These are phyloP conservation scores for Pseudomyrmex sp. DNA, from an alignment of 1,140 invertebrate species.

Conservation along the genomic window DNA sequence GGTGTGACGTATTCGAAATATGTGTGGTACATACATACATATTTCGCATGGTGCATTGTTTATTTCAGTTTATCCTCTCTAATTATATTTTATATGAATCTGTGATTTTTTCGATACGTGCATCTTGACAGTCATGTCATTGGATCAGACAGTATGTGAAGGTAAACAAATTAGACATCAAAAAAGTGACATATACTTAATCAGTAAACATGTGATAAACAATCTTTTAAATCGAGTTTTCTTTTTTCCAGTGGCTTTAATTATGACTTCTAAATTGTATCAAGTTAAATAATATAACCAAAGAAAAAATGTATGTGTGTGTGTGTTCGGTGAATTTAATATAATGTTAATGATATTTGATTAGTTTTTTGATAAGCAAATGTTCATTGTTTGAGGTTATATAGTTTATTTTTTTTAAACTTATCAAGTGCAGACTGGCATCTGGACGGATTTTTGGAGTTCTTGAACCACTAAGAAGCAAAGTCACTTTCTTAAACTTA, in stretches of 20 bases:
- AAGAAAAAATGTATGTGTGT: neutral
- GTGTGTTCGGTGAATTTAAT: neutral
- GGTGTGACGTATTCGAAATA: too few species aligned
- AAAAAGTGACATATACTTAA: constrained; percentile 14
- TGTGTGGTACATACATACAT: too few species aligned
- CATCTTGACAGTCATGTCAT: constrained; percentile 86
- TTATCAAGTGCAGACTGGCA: too few species aligned
- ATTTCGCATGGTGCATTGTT: neutral
- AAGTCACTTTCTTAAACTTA: constrained; percentile 31
- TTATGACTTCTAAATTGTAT: neutral
- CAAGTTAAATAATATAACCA: neutral
- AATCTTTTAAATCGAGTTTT: too few species aligned
- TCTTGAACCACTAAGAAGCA: too few species aligned
- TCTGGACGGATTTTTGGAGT: too few species aligned
- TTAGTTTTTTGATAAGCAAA: neutral
- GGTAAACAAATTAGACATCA: constrained; percentile 83
- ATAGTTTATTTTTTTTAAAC: neutral
- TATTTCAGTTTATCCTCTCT: neutral
- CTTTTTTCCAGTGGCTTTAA: too few species aligned
- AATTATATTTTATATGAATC: neutral
- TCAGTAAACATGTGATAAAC: neutral
- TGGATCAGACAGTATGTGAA: constrained; percentile 92
- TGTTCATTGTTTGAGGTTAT: constrained; percentile 46
- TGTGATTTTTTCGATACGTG: neutral
- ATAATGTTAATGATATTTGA: neutral